Evolutionary conservation across 2,888 invertebrate species (phyloP), one percentile per base, ranked within the genome.

Genomic region (Piscicola geometra): DNA sequence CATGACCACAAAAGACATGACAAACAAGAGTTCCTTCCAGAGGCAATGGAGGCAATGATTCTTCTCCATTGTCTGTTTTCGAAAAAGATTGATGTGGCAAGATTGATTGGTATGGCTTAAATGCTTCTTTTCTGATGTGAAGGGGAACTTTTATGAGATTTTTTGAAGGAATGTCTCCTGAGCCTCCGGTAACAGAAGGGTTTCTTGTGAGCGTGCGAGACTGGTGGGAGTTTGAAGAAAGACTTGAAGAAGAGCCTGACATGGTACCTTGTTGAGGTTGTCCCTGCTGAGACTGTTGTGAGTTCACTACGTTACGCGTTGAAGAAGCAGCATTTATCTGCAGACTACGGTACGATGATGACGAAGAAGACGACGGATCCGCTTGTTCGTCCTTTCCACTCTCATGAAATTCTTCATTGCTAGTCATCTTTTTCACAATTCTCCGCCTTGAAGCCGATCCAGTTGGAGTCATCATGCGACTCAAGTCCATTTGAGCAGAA

Each of bases 1-100:
- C 87, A 76, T 86, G 85, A n/a, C 87, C 88, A 76, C 87, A 87
- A 76, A 86, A 81, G 52, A 88, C 84, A 80, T 86, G 85, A 36
- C 84, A 82, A 74, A 81, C 80, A 18, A 86, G 80, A 73, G 83
- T 77, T 1, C 86, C 86, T 79, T 83, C 82, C 56, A 83, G 81
- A 18, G 82, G 78, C 0, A 25, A 35, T 21, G 73, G 56, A 9
- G 71, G 71, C 18, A 50, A 9, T 21, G 50, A 25, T 15, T 71
- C 32, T n/a, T 73, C 36, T 21, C 33, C 47, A n/a, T 9, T 15
- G 21, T 36, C 36, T 41, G 70, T 33, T 25, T 36, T 41, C 5
- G 70, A 70, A 32, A 35, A 36, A 32, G 33, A 21, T 35, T 73
- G 73, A 30, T 73, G 73, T n/a, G 76, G 72, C 76, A 71, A 36